Conservation (phyloP, 2,797 vertebrate genomes). For the Aythya fuligula region DNA sequence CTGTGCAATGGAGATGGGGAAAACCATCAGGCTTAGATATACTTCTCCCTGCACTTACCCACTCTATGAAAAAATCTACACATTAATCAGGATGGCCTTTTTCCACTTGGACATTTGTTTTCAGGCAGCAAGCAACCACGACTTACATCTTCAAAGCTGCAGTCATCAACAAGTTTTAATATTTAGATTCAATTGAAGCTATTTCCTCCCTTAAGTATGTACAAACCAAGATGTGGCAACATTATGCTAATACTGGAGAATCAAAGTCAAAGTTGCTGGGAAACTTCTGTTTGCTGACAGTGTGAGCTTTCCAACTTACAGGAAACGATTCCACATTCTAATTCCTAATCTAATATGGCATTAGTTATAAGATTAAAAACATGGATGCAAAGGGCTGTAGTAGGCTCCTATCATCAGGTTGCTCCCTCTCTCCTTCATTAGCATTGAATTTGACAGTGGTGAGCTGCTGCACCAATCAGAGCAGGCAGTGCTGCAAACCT, state of each 20-base stretch:
- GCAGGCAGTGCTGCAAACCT: background rate
- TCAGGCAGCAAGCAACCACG: background rate
- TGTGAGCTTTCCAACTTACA: conserved; percentile 3
- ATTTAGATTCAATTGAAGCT: background rate
- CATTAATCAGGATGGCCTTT: background rate
- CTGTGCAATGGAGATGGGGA: background rate
- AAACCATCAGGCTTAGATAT: background rate
- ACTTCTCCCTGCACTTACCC: background rate
- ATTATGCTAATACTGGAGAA: conserved; percentile 32
- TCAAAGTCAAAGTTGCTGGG: conserved; percentile 51
- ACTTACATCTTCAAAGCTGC: conserved; percentile 28
- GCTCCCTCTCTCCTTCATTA: background rate
- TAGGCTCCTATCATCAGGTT: background rate
- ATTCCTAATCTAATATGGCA: background rate
- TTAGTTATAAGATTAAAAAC: background rate
- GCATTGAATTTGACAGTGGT: background rate
- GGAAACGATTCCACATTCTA: conserved; percentile 35
- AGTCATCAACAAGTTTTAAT: conserved; percentile 1
- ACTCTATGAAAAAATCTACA: background rate
- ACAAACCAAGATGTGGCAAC: conserved; percentile 36
- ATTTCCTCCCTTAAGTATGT: conserved; percentile 23
- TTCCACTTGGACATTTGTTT: background rate
- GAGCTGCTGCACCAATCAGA: background rate
- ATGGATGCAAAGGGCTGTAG: background rate
- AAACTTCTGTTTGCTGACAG: background rate